phyloP scores from a whole-genome alignment of 1,140 invertebrate species.

The Anthonomus grandis region DNA sequence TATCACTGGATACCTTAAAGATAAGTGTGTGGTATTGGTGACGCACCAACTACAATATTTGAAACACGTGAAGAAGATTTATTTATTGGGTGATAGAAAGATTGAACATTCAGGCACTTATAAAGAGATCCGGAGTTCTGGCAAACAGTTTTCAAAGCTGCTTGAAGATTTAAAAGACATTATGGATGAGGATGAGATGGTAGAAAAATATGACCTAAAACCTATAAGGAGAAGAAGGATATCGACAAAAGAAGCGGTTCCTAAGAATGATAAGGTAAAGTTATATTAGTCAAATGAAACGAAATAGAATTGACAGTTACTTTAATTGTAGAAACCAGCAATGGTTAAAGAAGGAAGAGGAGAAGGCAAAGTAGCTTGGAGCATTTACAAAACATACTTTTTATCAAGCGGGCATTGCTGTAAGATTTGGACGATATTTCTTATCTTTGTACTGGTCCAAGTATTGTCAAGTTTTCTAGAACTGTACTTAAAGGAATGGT shows the following conservation, averaged over 20 bases:
- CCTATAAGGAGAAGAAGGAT: constrained; percentile 16
- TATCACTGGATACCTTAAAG: constrained; percentile 54
- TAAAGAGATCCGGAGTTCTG: constrained; percentile 57
- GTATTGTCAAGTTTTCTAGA: constrained; percentile 59
- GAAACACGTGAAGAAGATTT: constrained; percentile 67
- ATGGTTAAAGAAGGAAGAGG: constrained; percentile 41
- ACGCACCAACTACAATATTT: constrained; percentile 89
- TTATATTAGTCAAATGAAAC: too few species aligned
- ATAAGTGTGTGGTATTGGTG: constrained; percentile 73
- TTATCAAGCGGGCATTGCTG: constrained; percentile 55
- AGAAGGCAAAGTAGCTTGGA: constrained; percentile 54
- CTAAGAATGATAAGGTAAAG: too few species aligned
- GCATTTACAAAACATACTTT: constrained; percentile 60
- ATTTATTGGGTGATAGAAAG: constrained; percentile 60
- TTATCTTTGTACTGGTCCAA: constrained; percentile 59
- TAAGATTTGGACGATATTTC: constrained; percentile 51
- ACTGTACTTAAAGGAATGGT: too few species aligned
- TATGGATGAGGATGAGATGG: constrained; percentile 1
- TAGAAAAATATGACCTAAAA: too few species aligned
- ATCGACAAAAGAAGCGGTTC: background rate
- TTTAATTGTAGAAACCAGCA: constrained; percentile 69
- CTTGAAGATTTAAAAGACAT: constrained; percentile 36
- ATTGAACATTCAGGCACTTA: constrained; percentile 60
- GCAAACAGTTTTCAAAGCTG: constrained; percentile 62
- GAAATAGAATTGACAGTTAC: too few species aligned